Base-by-base conservation (phyloP, 2,797 vertebrate genomes). In the Pelochelys cantorii region DNA sequence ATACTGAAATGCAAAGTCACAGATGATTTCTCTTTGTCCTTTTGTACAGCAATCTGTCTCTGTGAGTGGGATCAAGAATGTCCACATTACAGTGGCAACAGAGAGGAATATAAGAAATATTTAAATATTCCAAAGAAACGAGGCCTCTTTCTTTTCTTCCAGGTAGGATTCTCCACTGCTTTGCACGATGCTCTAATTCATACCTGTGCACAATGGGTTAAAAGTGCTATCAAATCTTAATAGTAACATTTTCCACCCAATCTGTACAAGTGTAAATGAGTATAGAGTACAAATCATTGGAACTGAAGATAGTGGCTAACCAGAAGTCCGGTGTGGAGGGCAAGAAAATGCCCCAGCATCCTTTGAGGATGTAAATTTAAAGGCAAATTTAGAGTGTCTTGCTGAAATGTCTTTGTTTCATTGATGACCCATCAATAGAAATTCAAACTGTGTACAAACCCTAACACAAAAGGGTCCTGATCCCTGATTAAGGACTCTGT, bases 91-190 rank as follows among this genome's bases (percentile, higher is more conserved):
- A 48, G 17, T 60, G 17, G 86, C 65, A 71, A 71, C 65, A 11
- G n/a, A 71, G n/a, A 80, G 57, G 74, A 80, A 52, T 87, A 42
- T 91, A 81, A 89, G 71, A 90, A 93, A 85, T 17, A 65, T 4
- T 48, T 9, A 80, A 79, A 84, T 48, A 18, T 10, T 78, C 4
- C 1, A 89, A 89, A 68, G 6, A 20, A 7, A 3, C 48, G 14
- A 31, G 52, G 52, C 6, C 85, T 68, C 3, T 55, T 14, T 31
- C 4, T 55, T 18, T 31, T 14, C n/a, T 84, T 23, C 53, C 54
- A 81, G 7, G 18, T 34, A 22, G 25, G 85, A 84, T 88, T 93
- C 54, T 89, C 5, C 68, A 81, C 84, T 85, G 65, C 52, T 20
- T 54, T 1, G 34, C 27, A 23, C 37, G 1, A 17, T 86, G 5